These are phyloP conservation scores for Agrochola lota DNA, from an alignment of 2,888 invertebrate genomes.

Conservation along the genomic window DNA sequence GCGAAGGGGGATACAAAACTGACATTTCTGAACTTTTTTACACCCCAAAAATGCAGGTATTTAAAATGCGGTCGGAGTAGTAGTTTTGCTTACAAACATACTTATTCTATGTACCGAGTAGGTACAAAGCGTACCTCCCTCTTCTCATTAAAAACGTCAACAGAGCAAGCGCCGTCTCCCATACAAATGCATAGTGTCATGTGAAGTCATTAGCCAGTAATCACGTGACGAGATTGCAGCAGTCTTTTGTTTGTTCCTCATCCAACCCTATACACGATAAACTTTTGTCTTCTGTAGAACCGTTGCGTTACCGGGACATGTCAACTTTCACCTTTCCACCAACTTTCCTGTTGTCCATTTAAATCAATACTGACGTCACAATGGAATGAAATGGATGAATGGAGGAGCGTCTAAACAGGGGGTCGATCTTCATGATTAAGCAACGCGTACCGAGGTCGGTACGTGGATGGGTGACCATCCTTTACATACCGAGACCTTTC, in stretches of 20 bases:
- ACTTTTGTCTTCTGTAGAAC: constrained; percentile 56
- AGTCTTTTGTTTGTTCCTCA: constrained; percentile 66
- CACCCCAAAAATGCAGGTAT: background rate
- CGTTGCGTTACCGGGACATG: constrained; percentile 27
- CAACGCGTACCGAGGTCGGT: background rate
- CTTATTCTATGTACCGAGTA: constrained; percentile 40
- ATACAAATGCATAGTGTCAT: constrained; percentile 70
- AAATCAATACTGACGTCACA: constrained; percentile 26
- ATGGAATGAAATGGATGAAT: too few relatives aligned
- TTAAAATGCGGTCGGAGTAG: background rate
- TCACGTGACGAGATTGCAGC: constrained; percentile 70
- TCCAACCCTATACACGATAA: constrained; percentile 55
- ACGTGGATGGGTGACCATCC: background rate
- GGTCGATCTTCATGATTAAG: background rate
- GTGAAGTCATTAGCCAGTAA: constrained; percentile 77
- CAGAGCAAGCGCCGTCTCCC: constrained; percentile 68
- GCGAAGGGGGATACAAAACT: background rate
- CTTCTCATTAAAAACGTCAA: constrained; percentile 78
- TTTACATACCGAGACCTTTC: background rate
- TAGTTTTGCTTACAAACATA: background rate
- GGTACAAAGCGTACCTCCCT: constrained; percentile 63
- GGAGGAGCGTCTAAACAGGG: background rate
- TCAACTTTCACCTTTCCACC: constrained; percentile 36
- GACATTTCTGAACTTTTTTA: background rate
- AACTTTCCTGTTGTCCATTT: constrained; percentile 37